These are phyloP conservation scores for Torymus texanus DNA, from an alignment of 2,888 invertebrate species.

Conservation along the genomic window DNA sequence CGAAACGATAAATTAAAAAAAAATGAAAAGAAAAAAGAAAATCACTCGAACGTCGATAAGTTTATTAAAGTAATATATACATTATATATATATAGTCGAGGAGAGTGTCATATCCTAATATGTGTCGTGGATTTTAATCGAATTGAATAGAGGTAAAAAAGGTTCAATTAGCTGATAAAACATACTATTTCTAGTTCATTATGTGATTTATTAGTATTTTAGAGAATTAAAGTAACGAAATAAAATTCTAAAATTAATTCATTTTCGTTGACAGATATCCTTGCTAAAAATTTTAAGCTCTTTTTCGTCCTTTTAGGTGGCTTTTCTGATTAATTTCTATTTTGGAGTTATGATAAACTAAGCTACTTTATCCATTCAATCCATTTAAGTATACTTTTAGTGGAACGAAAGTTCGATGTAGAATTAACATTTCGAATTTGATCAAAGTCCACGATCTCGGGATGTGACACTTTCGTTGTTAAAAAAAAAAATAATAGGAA, in stretches of 20 bases:
- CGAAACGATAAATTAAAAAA: conserved; percentile 19
- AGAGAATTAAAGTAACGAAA: no score
- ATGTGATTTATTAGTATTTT: no score
- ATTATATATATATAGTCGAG: conserved; percentile 1
- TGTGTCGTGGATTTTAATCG: neutral
- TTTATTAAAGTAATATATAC: conserved; percentile 27
- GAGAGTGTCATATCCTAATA: conserved; percentile 37
- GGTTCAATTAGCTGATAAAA: no score
- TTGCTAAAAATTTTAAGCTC: no score
- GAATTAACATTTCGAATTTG: neutral
- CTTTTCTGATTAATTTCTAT: neutral
- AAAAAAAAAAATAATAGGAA: conserved; percentile 1
- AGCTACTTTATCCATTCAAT: neutral
- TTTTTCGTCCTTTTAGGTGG: no score
- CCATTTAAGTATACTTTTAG: no score
- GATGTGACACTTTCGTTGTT: conserved; percentile 23
- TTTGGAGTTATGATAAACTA: neutral
- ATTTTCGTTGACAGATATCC: no score
- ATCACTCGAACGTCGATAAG: conserved; percentile 32
- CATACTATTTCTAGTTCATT: no score
- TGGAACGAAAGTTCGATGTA: no score
- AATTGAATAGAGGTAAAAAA: neutral
- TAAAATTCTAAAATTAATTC: no score
- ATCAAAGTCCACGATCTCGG: neutral
- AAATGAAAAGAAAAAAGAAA: no score